Evolutionary conservation across 2,888 invertebrate species (phyloP), one percentile per base, ranked within the genome.

Genomic region (Noctuana brunneofusca): DNA sequence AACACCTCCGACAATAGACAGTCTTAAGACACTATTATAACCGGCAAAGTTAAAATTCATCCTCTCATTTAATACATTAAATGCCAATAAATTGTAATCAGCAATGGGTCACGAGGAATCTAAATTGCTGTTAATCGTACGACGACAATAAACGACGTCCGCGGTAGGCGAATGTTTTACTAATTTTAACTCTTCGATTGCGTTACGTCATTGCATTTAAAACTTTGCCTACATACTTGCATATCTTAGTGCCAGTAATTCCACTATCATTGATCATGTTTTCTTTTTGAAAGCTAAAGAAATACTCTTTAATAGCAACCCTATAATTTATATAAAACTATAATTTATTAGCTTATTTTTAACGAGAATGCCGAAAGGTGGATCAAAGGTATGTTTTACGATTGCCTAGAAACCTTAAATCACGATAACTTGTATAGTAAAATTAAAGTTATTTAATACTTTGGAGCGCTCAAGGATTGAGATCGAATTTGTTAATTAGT

Each of bases 131-230:
- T 73, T 83, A 86, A 84, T 81, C 69, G 69, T 64, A 68, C 58
- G 54, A 67, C 68, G 79, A 79, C 79, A 80, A 79, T 82, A 81
- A 84, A 82, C 81, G 77, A 83, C 76, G 84, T 82, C 84, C 80
- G 80, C 73, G 76, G 79, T 80, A 76, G 74, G 72, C 80, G 84
- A 80, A 81, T 76, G 84, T 83, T 86, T 87, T 86, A 86, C 88
- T 81, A 87, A 85, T 86, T 86, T 84, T 77, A 70, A 75, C 78
- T 74, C 76, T n/a, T 63, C 56, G 80, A 75, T 80, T 75, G 72
- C 67, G 81, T 89, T 88, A 82, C 88, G 84, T 87, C 85, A 84
- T 74, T 71, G 75, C 75, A 75, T 73, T 38, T 58, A 48, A 56
- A 56, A 43, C 46, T 54, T 54, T 53, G 32, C 32, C 43, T 35